Base-by-base conservation (phyloP, 2,113 vertebrate species). In the Stegastes partitus region DNA sequence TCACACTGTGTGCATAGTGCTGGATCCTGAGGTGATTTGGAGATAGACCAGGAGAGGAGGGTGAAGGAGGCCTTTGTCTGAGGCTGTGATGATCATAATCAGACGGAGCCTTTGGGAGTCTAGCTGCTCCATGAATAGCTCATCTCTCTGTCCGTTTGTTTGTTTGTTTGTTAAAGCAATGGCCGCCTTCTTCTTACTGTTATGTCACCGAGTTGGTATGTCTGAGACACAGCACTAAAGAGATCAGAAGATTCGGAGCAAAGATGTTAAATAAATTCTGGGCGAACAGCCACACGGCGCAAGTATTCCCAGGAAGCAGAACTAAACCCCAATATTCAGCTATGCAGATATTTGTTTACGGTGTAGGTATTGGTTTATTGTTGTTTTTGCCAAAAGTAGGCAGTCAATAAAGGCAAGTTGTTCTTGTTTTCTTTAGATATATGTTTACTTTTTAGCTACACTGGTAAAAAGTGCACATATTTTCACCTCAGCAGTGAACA, bases 31-130 rank as follows among this genome's bases (percentile, higher is more conserved):
- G 82, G 84, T 85, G 71, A 79, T 31, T 74, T 68, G 47, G 68
- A 28, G 0, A 16, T 7, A 26, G 31, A 64, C 55, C 26, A 42
- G 25, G 39, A 31, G 47, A 23, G 28, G 54, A 42, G 64, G 34
- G 81, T 90, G 74, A 91, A 93, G 19, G 68, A 70, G 61, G 37
- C n/a, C 83, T 92, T 92, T 94, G 90, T 94, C 12, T 69, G 68
- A 71, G n/a, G 22, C n/a, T 0, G 22, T 1, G 23, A 31, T n/a
- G 74, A 57, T 79, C 34, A 5, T 23, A 49, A 85, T 74, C 68
- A 74, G 56, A 59, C 28, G 12, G 22, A 55, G 81, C 76, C 84
- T 82, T 39, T n/a, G 57, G 84, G 51, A 62, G 22, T 47, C 61
- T 18, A 39, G 39, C 21, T 49, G 53, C 56, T 42, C 68, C 54